A percentile compares a stretch with the other conserved stretches of the same genome.
These are phyloP conservation scores for Ovibos moschatus DNA, from an alignment of 2,113 vertebrate species.

Conservation along the genomic window DNA sequence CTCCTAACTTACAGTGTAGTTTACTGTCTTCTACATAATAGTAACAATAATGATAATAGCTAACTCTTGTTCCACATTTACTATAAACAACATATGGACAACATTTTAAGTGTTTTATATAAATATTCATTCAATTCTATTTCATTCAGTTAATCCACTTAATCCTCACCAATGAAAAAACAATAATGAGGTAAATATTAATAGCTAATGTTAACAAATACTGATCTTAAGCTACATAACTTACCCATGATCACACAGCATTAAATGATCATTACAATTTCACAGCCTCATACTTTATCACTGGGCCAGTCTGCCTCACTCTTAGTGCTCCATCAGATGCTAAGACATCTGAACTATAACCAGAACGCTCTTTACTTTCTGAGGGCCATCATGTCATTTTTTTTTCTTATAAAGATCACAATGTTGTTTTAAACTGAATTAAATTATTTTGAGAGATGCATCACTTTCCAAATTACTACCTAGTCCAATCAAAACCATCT, in stretches of 20 bases:
- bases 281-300: not conserved
- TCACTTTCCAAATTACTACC: constrained; percentile 73
- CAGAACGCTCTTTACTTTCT: not conserved
- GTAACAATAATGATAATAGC: not conserved
- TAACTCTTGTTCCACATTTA: not conserved
- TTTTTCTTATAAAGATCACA: not conserved
- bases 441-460: constrained; percentile 71
- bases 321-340: not conserved
- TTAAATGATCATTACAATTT: not conserved
- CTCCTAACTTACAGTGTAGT: not conserved
- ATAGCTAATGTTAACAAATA: not conserved
- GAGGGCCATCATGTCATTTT: not conserved
- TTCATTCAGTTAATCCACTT: not conserved
- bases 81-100: not conserved
- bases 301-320: not conserved
- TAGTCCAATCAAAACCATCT: constrained; percentile 72
- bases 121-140: not conserved
- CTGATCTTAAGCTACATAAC: not conserved
- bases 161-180: not conserved
- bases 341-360: not conserved
- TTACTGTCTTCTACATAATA: not conserved
- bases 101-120: not conserved
- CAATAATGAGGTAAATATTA: not conserved
- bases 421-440: constrained; percentile 45
- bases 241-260: not conserved